Base-by-base conservation (phyloP, 2,113 vertebrate species). In the Thomomys bottae region DNA sequence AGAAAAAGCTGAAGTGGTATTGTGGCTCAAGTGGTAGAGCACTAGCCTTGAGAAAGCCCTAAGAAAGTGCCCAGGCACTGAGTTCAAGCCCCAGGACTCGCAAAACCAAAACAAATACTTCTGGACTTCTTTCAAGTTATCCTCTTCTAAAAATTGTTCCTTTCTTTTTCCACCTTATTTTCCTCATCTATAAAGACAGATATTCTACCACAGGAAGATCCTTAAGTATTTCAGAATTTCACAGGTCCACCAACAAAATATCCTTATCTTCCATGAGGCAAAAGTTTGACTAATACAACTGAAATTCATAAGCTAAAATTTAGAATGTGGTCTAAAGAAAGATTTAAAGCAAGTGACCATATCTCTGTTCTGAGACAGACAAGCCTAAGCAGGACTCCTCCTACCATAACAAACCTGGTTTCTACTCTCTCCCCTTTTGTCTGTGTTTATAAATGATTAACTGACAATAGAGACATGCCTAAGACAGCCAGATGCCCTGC, bases 351-450 rank as follows among this genome's bases (percentile, higher is more conserved):
- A 80, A 90, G 79, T n/a, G 3, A 92, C 28, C 12, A 9, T 54
- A 93, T 72, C 45, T 87, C 38, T 84, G 23, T 20, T 87, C 10
- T 86, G 88, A 11, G 40, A 82, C 15, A 92, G 73, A 70, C 87
- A 95, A 75, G 77, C 87, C 87, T 75, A 71, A 77, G 66, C 82
- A 94, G 77, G 71, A 80, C 10, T 61, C 64, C 54, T 84, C n/a
- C 71, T 8, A 75, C 17, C 30, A 67, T 38, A 89, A 67, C n/a
- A 94, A 92, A 85, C 59, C 57, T 45, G 66, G 26, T 78, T 94
- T 87, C 28, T 26, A 57, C 54, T 87, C 84, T 49, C 68, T 73
- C 72, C 26, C n/a, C 68, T 85, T 90, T 95, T 84, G 45, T 94
- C 9, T 64, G 5, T 18, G 34, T 17, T 85, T 24, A 8, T 45